Conservation (phyloP, 2,888 invertebrate species). For the Andrena camellia region DNA sequence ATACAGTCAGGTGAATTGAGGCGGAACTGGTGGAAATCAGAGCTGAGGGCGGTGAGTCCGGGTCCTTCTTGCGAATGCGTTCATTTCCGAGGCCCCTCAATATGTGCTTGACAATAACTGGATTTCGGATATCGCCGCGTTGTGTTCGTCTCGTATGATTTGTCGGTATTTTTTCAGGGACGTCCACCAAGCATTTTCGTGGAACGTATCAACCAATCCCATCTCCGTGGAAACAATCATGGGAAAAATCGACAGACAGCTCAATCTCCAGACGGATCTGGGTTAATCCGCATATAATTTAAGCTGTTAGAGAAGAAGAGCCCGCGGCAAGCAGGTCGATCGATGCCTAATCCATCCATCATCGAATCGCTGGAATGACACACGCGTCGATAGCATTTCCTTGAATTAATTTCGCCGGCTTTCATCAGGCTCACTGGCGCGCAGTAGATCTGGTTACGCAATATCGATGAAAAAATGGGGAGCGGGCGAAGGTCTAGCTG, state of each 20-base stretch:
- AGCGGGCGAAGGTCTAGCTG: background rate
- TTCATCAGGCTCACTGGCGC: background rate
- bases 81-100: background rate
- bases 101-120: background rate
- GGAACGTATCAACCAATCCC: conserved; percentile 8
- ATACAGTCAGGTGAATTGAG: conserved; percentile 39
- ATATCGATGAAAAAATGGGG: background rate
- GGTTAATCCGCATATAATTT: conserved; percentile 52
- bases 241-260: conserved; percentile 21
- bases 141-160: background rate
- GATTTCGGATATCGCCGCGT: background rate
- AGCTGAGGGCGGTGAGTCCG: conserved; percentile 33
- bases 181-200: background rate
- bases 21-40: background rate
- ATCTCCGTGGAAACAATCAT: conserved; percentile 24
- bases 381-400: conserved; percentile 7
- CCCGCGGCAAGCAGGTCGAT: conserved; percentile 32
- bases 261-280: conserved; percentile 18
- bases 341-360: conserved; percentile 23
- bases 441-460: background rate
- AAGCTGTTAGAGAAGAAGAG: conserved; percentile 20
- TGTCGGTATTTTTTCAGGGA: background rate
- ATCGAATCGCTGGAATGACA: conserved; percentile 9
- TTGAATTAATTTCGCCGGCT: conserved; percentile 30
- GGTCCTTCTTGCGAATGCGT: conserved; percentile 5